These are phyloP conservation scores for Hylaea fasciaria DNA, from an alignment of 2,888 invertebrate genomes.

Conservation along the genomic window DNA sequence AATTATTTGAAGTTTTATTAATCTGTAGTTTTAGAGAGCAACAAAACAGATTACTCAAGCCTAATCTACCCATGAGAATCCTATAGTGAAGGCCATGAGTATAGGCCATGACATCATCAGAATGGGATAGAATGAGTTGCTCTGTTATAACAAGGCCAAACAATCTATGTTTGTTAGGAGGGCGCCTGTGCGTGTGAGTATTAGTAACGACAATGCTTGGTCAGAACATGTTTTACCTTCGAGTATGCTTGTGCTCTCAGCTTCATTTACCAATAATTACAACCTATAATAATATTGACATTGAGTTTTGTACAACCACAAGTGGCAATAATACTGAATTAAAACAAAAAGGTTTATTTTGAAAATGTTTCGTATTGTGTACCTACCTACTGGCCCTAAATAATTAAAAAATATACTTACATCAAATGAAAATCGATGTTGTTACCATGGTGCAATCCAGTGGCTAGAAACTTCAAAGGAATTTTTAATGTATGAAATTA, in stretches of 20 bases:
- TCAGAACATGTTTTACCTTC: slow-evolving; percentile 60
- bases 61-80: slow-evolving; percentile 17
- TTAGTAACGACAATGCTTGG: slow-evolving; percentile 17
- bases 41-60: slow-evolving; percentile 14
- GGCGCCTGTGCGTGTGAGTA: slow-evolving; percentile 28
- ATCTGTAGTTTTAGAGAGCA: not conserved
- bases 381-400: slow-evolving; percentile 39
- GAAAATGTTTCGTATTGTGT: not conserved
- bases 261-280: slow-evolving; percentile 65
- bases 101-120: slow-evolving; percentile 57
- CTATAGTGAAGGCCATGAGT: slow-evolving; percentile 15
- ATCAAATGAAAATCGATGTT: slow-evolving; percentile 52
- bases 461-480: too few species aligned
- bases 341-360: slow-evolving; percentile 6
- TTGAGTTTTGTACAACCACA: not conserved
- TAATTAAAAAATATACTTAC: slow-evolving; percentile 32
- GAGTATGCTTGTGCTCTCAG: slow-evolving; percentile 67
- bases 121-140: slow-evolving; percentile 48
- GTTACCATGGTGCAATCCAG: slow-evolving; percentile 66
- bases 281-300: slow-evolving; percentile 58
- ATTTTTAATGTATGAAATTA: too few species aligned
- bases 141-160: slow-evolving; percentile 55
- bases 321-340: not conserved
- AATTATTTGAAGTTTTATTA: not conserved
- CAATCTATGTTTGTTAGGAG: slow-evolving; percentile 15